Conservation (phyloP, 2,797 vertebrate species). For the Macropus fuliginosus region DNA sequence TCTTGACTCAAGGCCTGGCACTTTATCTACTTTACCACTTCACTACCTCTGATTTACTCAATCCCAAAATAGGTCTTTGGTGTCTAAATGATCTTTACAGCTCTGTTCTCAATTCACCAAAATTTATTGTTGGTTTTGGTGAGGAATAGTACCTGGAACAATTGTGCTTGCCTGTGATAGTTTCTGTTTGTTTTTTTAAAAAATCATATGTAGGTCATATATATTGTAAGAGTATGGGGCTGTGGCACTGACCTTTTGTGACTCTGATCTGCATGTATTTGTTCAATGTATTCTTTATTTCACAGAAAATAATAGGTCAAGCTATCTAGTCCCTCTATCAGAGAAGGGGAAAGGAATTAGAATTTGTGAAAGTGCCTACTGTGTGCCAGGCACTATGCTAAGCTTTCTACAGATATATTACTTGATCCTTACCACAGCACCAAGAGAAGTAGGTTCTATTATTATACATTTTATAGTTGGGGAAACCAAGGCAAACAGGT, state of each 20-base stretch:
- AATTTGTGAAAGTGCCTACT: not conserved
- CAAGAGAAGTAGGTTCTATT: not conserved
- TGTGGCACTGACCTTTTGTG: not conserved
- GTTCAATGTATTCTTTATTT: slow-evolving; percentile 7
- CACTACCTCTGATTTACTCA: not conserved
- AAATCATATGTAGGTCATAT: not conserved
- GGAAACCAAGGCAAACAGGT: not conserved
- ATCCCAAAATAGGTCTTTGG: not conserved
- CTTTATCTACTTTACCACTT: not conserved
- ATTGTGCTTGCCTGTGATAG: not conserved
- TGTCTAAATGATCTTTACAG: not conserved
- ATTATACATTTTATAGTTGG: not conserved
- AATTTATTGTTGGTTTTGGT: not conserved
- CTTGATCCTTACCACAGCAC: not conserved
- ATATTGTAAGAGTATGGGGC: not conserved
- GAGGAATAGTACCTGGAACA: not conserved
- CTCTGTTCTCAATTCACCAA: not conserved
- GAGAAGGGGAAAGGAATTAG: not conserved
- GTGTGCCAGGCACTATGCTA: not conserved
- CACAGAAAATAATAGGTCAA: not conserved
- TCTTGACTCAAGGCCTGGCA: not conserved
- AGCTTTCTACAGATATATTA: not conserved
- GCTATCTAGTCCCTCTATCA: not conserved
- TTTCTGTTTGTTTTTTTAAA: not conserved
- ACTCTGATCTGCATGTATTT: not conserved